Evolutionary conservation across 2,888 invertebrate species (phyloP).

Genomic region (Ctena decussata): DNA sequence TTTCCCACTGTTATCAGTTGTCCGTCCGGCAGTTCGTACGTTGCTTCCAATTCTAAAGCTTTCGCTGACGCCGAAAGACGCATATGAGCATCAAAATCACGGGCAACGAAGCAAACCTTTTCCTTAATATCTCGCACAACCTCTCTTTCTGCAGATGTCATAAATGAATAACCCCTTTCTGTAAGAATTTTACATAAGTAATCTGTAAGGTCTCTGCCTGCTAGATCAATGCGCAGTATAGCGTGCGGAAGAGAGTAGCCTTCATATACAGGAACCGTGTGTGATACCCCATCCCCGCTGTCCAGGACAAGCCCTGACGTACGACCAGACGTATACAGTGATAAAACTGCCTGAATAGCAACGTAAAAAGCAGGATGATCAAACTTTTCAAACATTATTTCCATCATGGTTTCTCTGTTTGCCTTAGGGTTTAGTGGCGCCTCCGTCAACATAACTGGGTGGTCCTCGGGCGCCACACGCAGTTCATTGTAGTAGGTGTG

Average conservation of each 20-base stretch:
- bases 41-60: conserved; percentile 87
- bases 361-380: conserved; percentile 98
- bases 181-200: conserved; percentile 83
- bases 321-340: conserved; percentile 97
- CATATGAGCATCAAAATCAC: conserved; percentile 73
- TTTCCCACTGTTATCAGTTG: conserved; percentile 83
- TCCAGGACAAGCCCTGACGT: conserved; percentile 98
- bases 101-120: conserved; percentile 67
- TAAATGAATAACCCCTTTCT: conserved; percentile 81
- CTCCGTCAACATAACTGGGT: conserved; percentile 30
- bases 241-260: conserved; percentile 80
- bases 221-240: conserved; percentile 79
- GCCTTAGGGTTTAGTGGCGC: conserved; percentile 44
- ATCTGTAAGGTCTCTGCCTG: conserved; percentile 81
- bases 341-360: conserved; percentile 97
- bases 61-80: conserved; percentile 76
- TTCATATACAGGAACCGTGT: conserved; percentile 92
- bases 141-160: conserved; percentile 79
- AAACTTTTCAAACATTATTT: conserved; percentile 88
- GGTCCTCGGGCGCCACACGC: conserved; percentile 24
- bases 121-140: conserved; percentile 75
- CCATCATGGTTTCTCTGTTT: conserved; percentile 53
- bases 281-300: conserved; percentile 98
- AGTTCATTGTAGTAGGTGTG: conserved; percentile 40
- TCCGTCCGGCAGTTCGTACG: conserved; percentile 84